Evolutionary conservation across 2,888 invertebrate species (phyloP), one percentile per base, ranked within the genome.

Genomic region (Muschampia plurimacula): DNA sequence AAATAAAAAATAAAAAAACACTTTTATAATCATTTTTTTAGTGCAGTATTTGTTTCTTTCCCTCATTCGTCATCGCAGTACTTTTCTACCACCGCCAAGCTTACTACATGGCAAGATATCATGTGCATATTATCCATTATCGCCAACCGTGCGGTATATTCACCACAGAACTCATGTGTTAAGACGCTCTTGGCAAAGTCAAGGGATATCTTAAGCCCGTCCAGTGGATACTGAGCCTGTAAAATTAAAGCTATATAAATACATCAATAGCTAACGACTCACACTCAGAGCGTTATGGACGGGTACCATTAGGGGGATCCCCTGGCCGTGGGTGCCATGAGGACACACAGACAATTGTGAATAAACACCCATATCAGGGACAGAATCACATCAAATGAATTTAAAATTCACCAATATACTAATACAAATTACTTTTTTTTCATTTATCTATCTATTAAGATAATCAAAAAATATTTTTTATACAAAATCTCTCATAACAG

Each of bases 121-220:
- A 74, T 74, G 0, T 81, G 74, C 0, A 75, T 12, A 0, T 70
- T 68, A 0, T 80, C 63, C 0, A 74, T 10, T 1, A 87, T 67
- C 0, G 75, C 64, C 0, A 88, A 0, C 8, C 77, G 64, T 8
- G 83, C 57, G 0, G 72, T 66, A 44, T 89, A 88, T 0, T 80
- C 81, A 0, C 90, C 91, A 59, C 85, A 84, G 55, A 84, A 84
- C 6, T 89, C 87, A 22, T 84, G 83, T 12, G 73, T 81, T 69
- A 91, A 57, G 2, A 86, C 74, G 60, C 81, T 81, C 22, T 82
- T 79, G 0, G 84, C 78, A n/a, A 82, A 74, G 4, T 82, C 82
- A 67, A 89, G 72, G 2, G 82, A 78, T 49, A 91, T 36, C 1
- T 73, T 75, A 46, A 89, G 28, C 2, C 83, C 80, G 3, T 82